Evolutionary conservation across 2,113 vertebrate species (phyloP).

Genomic region (Ascaphus truei): DNA sequence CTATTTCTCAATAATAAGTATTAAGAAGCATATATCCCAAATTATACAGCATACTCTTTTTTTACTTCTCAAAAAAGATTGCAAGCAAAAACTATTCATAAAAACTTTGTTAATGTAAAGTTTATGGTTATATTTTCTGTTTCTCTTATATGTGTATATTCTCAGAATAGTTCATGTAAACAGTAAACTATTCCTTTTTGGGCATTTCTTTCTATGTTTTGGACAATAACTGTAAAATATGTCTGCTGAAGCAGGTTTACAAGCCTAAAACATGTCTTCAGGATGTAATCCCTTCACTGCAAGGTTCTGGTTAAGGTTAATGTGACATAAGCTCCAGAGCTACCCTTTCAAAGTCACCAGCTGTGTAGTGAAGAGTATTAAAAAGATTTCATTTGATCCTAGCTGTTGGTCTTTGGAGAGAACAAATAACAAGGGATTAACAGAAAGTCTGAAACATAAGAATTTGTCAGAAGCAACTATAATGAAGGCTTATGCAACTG

Average conservation of each 20-base stretch:
- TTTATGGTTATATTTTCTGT: too few relatives aligned
- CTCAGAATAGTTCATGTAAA: too few relatives aligned
- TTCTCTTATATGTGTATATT: too few relatives aligned
- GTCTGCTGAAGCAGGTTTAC: slow-evolving; percentile 17
- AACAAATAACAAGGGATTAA: slow-evolving; percentile 44
- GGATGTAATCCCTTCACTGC: slow-evolving; percentile 34
- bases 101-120: too few relatives aligned
- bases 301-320: slow-evolving; percentile 41
- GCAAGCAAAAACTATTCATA: too few relatives aligned
- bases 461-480: slow-evolving; percentile 36
- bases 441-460: not conserved
- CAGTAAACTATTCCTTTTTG: too few relatives aligned
- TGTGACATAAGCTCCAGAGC: slow-evolving; percentile 38
- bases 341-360: slow-evolving; percentile 37
- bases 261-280: slow-evolving; percentile 13
- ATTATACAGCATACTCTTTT: too few relatives aligned
- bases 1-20: too few relatives aligned
- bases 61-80: too few relatives aligned
- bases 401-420: slow-evolving; percentile 35
- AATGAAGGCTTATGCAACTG: slow-evolving; percentile 34
- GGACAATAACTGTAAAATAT: slow-evolving; percentile 6
- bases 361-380: slow-evolving; percentile 26
- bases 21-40: too few relatives aligned
- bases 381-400: slow-evolving; percentile 43
- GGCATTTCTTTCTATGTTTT: too few relatives aligned